Conservation (phyloP, 2,797 vertebrate genomes). For the Fistularia commersonii region DNA sequence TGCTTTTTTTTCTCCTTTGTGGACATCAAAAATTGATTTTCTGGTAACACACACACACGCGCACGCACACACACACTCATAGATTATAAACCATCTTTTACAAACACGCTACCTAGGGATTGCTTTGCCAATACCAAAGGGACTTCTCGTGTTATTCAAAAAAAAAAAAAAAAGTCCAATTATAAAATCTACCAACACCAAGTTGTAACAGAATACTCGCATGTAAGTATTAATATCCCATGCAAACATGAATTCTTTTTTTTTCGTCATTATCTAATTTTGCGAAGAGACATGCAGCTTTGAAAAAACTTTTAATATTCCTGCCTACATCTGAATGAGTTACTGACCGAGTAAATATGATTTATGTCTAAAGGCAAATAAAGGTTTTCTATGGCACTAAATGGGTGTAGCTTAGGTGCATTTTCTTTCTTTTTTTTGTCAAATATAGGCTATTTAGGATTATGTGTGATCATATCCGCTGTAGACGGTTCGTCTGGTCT, state of each 20-base stretch:
- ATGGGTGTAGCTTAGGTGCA: constrained; percentile 75
- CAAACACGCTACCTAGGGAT: constrained; percentile 58
- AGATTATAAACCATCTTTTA: constrained; percentile 55
- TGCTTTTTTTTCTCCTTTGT: constrained; percentile 39
- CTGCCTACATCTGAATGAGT: constrained; percentile 57
- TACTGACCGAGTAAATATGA: constrained; percentile 65
- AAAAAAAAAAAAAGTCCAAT: constrained; percentile 62
- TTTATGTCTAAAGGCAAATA: constrained; percentile 76
- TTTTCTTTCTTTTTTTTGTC: too few species aligned
- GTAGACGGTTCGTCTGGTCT: constrained; percentile 50
- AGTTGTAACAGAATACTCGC: constrained; percentile 54
- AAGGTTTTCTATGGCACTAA: constrained; percentile 80
- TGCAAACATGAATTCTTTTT: constrained; percentile 51
- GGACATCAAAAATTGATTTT: constrained; percentile 56
- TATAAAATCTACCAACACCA: constrained; percentile 58
- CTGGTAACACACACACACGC: constrained; percentile 39
- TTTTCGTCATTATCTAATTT: constrained; percentile 41
- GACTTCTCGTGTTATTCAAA: constrained; percentile 42
- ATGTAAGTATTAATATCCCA: constrained; percentile 55
- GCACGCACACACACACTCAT: constrained; percentile 1
- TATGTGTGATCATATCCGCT: constrained; percentile 58
- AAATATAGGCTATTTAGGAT: constrained; percentile 68
- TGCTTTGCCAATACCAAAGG: constrained; percentile 65
- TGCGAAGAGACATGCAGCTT: constrained; percentile 59
- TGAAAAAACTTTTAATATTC: constrained; percentile 56